phyloP scores from a whole-genome alignment of 2,888 invertebrate species.

The Fragum sueziense region DNA sequence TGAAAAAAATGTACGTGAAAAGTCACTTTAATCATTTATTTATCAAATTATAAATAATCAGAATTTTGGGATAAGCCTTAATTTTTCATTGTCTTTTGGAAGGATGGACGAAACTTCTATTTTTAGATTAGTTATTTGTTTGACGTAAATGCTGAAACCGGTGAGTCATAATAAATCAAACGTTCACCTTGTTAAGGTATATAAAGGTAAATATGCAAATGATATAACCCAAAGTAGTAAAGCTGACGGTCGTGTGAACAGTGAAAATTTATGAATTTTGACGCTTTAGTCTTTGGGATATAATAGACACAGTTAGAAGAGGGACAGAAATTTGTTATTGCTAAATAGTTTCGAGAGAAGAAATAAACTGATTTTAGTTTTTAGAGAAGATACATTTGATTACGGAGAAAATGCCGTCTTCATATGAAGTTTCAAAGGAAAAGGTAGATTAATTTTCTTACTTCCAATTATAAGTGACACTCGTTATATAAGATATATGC shows the following conservation, averaged over 20 bases:
- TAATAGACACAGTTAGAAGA: neutral
- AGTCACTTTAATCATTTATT: too few relatives aligned
- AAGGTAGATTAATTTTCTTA: neutral
- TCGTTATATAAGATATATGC: too few relatives aligned
- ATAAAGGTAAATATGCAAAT: neutral
- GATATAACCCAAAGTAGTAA: neutral
- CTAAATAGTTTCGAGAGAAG: neutral
- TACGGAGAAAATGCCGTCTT: neutral
- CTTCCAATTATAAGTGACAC: too few relatives aligned
- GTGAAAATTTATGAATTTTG: neutral
- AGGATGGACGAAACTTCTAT: too few relatives aligned
- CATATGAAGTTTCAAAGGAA: neutral
- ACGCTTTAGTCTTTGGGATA: neutral
- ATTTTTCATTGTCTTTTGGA: too few relatives aligned
- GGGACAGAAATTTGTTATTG: neutral
- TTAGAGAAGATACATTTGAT: neutral
- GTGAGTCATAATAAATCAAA: neutral
- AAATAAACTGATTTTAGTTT: neutral
- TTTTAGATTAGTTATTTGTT: neutral
- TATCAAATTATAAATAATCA: too few relatives aligned
- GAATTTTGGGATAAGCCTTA: too few relatives aligned
- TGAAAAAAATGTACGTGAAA: too few relatives aligned
- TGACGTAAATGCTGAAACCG: neutral
- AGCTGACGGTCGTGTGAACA: neutral
- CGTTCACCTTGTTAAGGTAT: too few relatives aligned